phyloP scores from a whole-genome alignment of 2,797 vertebrate species.

The Sparidentex hasta region DNA sequence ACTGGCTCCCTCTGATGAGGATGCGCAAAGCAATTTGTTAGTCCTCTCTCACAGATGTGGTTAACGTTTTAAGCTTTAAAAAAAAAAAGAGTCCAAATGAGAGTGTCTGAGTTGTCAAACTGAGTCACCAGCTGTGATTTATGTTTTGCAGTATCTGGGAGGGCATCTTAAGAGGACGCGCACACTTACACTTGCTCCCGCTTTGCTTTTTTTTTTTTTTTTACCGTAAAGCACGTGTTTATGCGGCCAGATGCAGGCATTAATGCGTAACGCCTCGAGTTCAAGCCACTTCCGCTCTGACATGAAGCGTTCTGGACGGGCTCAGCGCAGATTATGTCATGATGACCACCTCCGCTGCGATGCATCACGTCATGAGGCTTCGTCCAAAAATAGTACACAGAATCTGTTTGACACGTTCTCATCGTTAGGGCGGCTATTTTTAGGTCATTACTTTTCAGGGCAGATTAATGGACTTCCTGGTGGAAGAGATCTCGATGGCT shows the following conservation, averaged over 20 bases:
- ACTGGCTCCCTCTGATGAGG: slow-evolving; percentile 55
- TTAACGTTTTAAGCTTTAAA: slow-evolving; percentile 33
- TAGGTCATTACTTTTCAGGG: slow-evolving; percentile 49
- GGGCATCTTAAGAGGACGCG: slow-evolving; percentile 22
- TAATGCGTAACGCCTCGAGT: slow-evolving; percentile 25
- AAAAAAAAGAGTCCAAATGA: slow-evolving; percentile 60
- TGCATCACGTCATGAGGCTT: slow-evolving; percentile 50
- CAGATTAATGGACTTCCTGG: slow-evolving; percentile 64
- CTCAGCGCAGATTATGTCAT: slow-evolving; percentile 51
- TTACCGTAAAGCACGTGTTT: slow-evolving; percentile 10
- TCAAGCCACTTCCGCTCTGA: slow-evolving; percentile 41
- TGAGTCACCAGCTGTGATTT: slow-evolving; percentile 59
- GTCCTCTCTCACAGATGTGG: slow-evolving; percentile 60
- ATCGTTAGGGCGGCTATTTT: slow-evolving; percentile 56
- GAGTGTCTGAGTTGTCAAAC: slow-evolving; percentile 46
- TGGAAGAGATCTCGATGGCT: slow-evolving; percentile 26
- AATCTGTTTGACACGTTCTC: slow-evolving; percentile 49
- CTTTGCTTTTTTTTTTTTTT: slow-evolving; percentile 16
- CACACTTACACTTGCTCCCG: no score
- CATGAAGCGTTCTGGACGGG: slow-evolving; percentile 38
- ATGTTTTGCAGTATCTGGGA: slow-evolving; percentile 31
- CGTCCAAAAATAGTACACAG: slow-evolving; percentile 54
- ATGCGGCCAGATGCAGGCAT: slow-evolving; percentile 9
- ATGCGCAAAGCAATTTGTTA: slow-evolving; percentile 63
- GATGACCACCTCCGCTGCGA: slow-evolving; percentile 56